These are phyloP conservation scores for Vultur gryphus DNA, from an alignment of 2,797 vertebrate species.

Conservation along the genomic window DNA sequence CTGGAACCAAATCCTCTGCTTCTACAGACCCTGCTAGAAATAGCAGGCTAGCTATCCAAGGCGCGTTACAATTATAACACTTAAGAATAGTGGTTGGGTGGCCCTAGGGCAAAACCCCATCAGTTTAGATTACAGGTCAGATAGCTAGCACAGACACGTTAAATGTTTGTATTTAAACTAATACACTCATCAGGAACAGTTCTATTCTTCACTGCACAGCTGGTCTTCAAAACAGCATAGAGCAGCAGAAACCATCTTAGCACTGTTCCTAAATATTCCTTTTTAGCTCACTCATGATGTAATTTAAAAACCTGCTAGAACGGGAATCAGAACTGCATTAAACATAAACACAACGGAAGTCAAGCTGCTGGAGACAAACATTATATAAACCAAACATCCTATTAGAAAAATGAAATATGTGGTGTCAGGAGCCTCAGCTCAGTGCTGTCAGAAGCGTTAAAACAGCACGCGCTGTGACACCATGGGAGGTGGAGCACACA, in stretches of 20 bases:
- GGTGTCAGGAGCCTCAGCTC: background rate
- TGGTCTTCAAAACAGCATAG: background rate
- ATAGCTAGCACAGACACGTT: background rate
- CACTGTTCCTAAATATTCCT: background rate
- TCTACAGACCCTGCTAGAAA: background rate
- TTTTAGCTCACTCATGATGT: background rate
- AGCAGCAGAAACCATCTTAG: background rate
- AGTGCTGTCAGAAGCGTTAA: fast-evolving
- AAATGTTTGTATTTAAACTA: background rate
- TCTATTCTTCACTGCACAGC: background rate
- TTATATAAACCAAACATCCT: background rate
- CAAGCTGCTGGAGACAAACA: background rate
- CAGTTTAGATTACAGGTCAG: background rate
- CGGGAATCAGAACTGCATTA: background rate
- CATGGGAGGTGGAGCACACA: fast-evolving
- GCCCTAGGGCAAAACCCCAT: background rate
- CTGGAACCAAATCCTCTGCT: background rate
- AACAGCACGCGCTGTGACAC: background rate
- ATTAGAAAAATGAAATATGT: too few species aligned
- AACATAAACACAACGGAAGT: background rate
- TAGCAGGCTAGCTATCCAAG: background rate
- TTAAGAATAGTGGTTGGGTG: background rate
- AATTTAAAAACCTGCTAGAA: background rate
- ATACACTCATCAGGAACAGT: background rate
- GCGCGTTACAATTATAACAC: fast-evolving